Conservation (phyloP, 2,113 vertebrate genomes). For the Barbus barbus region DNA sequence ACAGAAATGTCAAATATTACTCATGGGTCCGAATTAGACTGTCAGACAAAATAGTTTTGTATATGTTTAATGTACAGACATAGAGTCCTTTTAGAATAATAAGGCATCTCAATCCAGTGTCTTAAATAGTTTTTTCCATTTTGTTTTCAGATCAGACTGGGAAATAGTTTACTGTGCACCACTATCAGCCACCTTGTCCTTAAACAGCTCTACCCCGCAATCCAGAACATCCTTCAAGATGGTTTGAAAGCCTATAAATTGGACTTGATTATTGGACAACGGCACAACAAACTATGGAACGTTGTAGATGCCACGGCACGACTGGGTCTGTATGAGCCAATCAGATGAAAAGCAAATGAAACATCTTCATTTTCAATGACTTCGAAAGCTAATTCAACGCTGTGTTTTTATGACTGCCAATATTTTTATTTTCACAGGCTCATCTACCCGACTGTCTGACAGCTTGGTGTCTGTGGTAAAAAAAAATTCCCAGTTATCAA, state of each 20-base stretch:
- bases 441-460: conserved; percentile 85
- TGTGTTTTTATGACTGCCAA: neutral
- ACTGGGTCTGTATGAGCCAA: conserved; percentile 73
- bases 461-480: conserved; percentile 85
- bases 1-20: neutral
- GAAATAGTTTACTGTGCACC: conserved; percentile 90
- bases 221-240: conserved; percentile 86
- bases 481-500: conserved; percentile 85
- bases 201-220: conserved; percentile 90
- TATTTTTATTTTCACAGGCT: conserved; percentile 70
- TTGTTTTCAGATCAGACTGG: conserved; percentile 84
- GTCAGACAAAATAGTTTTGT: neutral
- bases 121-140: conserved; percentile 17
- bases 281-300: conserved; percentile 87
- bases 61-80: neutral
- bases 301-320: conserved; percentile 89
- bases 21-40: conserved; percentile 16
- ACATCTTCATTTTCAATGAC: neutral
- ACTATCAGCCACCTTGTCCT: conserved; percentile 87
- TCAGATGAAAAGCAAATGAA: neutral
- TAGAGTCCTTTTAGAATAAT: neutral
- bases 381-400: neutral
- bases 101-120: neutral
- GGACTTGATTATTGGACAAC: conserved; percentile 89
- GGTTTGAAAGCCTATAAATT: conserved; percentile 89